Percentiles rank a stretch among this genome's conserved stretches.
Evolutionary conservation across 2,888 invertebrate species (phyloP).

Genomic region (Drosophila suboccidentalis): DNA sequence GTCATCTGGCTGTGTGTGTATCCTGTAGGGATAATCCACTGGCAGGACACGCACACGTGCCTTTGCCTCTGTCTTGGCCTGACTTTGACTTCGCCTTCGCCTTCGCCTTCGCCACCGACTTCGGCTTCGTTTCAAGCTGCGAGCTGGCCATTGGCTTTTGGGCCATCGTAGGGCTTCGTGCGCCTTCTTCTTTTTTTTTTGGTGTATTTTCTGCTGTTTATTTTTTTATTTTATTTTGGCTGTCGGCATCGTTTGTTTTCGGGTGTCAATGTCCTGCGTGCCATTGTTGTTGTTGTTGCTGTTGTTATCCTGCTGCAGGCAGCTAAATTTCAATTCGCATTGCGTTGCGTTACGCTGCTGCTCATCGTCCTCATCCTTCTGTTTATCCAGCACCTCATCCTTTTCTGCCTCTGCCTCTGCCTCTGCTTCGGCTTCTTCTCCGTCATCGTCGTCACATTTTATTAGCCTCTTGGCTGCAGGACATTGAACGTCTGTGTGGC

Average conservation of each 20-base stretch:
- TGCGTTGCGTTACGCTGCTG: constrained; percentile 58
- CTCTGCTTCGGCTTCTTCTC: constrained; percentile 28
- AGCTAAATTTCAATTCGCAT: constrained; percentile 68
- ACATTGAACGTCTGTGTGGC: constrained; percentile 79
- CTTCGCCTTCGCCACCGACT: constrained; percentile 1
- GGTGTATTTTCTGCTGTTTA: constrained; percentile 16
- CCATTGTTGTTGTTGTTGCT: constrained; percentile 18
- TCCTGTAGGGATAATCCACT: constrained; percentile 76
- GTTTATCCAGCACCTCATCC: neutral
- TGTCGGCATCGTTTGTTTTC: constrained; percentile 73
- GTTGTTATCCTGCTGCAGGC: constrained; percentile 55
- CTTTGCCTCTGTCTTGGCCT: constrained; percentile 19
- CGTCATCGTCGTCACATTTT: constrained; percentile 77
- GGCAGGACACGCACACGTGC: constrained; percentile 72
- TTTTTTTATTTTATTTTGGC: constrained; percentile 55
- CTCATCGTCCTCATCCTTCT: constrained; percentile 10
- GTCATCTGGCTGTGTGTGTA: constrained; percentile 30
- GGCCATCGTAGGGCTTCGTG: constrained; percentile 78
- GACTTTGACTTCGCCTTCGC: constrained; percentile 28
- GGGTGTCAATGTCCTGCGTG: constrained; percentile 83
- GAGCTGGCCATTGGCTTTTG: constrained; percentile 74
- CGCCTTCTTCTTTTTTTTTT: constrained; percentile 6
- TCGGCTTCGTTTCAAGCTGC: constrained; percentile 32
- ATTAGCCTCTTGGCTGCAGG: constrained; percentile 79
- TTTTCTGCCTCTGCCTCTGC: neutral